Percentiles rank a stretch among this genome's conserved stretches.
These are phyloP conservation scores for Porites australiensis DNA, from an alignment of 64 coral and sea anemone genomes.

Conservation along the genomic window DNA sequence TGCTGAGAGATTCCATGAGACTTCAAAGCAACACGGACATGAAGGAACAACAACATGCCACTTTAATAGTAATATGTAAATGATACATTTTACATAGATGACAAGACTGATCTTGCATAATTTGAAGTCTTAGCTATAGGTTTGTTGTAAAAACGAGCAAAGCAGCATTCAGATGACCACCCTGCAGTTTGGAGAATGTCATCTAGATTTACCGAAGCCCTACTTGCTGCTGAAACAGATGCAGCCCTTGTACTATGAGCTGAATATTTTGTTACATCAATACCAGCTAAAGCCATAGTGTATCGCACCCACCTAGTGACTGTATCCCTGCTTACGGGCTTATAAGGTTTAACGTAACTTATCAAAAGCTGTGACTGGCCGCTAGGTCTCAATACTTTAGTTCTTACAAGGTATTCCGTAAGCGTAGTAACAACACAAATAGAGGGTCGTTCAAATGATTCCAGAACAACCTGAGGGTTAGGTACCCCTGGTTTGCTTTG, in stretches of 20 bases:
- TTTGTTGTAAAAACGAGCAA: slow-evolving; percentile 53
- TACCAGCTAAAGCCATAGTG: slow-evolving; percentile 18
- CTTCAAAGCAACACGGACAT: slow-evolving; percentile 35
- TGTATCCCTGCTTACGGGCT: slow-evolving; percentile 29
- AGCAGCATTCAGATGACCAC: slow-evolving; percentile 50
- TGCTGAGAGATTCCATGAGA: slow-evolving; percentile 47
- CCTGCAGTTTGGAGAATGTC: slow-evolving; percentile 49
- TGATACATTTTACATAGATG: slow-evolving; percentile 3
- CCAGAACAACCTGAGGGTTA: slow-evolving; percentile 4
- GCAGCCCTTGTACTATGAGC: slow-evolving; percentile 49
- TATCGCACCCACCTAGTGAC: neutral
- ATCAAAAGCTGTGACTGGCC: slow-evolving; percentile 30
- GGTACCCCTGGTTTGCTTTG: slow-evolving; percentile 29
- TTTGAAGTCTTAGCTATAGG: slow-evolving; percentile 29
- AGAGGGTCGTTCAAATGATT: neutral
- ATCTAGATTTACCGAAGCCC: slow-evolving; percentile 27
- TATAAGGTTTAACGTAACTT: slow-evolving; percentile 38
- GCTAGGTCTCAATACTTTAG: neutral
- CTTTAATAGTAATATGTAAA: slow-evolving; percentile 11
- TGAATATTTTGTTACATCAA: slow-evolving; percentile 33
- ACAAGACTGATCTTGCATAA: slow-evolving; percentile 12
- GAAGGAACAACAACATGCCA: neutral
- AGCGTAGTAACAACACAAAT: neutral
- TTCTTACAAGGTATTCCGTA: neutral
- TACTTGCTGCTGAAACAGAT: slow-evolving; percentile 38